Evolutionary conservation across 2,113 vertebrate genomes (phyloP).

Genomic region (Neoarius graeffei): DNA sequence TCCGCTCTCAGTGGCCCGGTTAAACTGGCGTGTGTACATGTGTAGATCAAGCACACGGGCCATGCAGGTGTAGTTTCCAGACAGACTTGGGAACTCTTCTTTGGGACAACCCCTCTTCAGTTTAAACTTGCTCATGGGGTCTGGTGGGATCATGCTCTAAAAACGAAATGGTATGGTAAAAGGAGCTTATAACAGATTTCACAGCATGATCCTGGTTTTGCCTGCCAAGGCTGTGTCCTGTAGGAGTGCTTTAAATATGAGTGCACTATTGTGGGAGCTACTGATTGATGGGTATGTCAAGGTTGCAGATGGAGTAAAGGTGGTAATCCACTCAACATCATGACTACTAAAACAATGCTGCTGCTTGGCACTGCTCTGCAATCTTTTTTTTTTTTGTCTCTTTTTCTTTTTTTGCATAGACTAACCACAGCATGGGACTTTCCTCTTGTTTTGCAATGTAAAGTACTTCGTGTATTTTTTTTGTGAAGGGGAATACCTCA

Average conservation of each 20-base stretch:
- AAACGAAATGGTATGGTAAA: neutral
- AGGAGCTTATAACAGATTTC: neutral
- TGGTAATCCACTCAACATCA: neutral
- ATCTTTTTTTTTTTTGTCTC: neutral
- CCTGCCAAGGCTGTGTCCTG: neutral
- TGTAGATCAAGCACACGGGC: conserved; percentile 64
- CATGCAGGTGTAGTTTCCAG: conserved; percentile 69
- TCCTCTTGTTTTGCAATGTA: conserved; percentile 43
- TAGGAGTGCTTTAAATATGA: neutral
- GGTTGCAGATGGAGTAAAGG: neutral
- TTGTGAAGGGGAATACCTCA: conserved; percentile 63
- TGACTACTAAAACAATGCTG: conserved; percentile 7
- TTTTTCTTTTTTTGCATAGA: neutral
- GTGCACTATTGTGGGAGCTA: neutral
- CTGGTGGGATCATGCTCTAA: conserved; percentile 62
- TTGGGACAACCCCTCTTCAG: conserved; percentile 66
- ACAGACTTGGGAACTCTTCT: conserved; percentile 73
- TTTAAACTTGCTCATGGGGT: conserved; percentile 66
- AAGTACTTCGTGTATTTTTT: conserved; percentile 33
- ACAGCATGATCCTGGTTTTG: neutral
- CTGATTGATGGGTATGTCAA: neutral
- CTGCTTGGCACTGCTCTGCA: conserved; percentile 23
- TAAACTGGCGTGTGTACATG: conserved; percentile 73
- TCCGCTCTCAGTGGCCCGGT: conserved; percentile 69
- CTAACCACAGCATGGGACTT: conserved; percentile 38